phyloP scores from a whole-genome alignment of 1,140 invertebrate species.

The Panonychus citri region DNA sequence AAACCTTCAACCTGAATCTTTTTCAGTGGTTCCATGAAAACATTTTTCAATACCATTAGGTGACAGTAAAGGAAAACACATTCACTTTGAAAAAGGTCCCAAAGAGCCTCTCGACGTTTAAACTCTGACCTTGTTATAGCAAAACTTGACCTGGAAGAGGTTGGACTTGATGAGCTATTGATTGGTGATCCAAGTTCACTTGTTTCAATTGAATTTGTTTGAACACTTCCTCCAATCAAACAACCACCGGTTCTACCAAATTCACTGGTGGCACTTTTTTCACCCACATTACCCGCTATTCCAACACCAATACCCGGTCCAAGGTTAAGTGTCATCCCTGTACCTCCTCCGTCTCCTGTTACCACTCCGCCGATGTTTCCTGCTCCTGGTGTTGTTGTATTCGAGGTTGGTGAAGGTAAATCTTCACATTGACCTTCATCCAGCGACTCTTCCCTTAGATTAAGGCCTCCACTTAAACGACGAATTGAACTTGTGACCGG shows the following conservation, averaged over 20 bases:
- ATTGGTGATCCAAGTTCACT: background rate
- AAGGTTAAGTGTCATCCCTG: no score
- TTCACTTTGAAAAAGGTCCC: slow-evolving; percentile 45
- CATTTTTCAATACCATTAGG: slow-evolving; percentile 44
- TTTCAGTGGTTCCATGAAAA: slow-evolving; percentile 45
- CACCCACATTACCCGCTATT: background rate
- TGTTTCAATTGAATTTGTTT: background rate
- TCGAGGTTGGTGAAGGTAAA: background rate
- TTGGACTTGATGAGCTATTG: background rate
- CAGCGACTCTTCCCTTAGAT: background rate
- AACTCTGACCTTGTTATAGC: slow-evolving; percentile 11
- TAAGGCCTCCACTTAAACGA: background rate
- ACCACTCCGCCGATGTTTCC: no score
- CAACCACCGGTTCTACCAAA: background rate
- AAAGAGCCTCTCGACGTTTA: slow-evolving; percentile 30
- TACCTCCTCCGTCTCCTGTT: no score
- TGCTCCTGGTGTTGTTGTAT: background rate
- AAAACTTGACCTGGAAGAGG: slow-evolving; percentile 5
- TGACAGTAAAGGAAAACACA: slow-evolving; percentile 40
- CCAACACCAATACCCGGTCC: no score
- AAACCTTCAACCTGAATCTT: slow-evolving; percentile 43
- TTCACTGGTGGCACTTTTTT: background rate
- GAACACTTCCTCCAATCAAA: background rate
- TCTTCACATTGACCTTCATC: background rate
- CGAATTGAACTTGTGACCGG: slow-evolving; percentile 1